Conservation (phyloP, 2,888 invertebrate species). For the Apamea sordens region DNA sequence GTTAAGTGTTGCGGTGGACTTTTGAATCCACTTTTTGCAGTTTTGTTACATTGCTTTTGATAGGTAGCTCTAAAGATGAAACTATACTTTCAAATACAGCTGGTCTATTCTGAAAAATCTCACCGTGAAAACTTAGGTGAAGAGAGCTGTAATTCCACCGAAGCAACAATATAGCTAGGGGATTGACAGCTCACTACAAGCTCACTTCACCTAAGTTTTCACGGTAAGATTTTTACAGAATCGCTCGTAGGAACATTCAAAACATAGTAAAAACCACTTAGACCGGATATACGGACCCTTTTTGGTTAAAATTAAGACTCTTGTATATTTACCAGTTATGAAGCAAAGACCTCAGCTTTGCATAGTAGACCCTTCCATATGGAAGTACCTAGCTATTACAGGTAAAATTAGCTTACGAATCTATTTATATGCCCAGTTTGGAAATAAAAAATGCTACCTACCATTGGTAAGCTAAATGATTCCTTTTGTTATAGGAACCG, state of each 20-base stretch:
- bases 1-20: conserved; percentile 9
- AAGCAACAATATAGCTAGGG: too few relatives aligned
- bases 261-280: neutral
- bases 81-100: neutral
- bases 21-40: conserved; percentile 3
- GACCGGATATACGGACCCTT: neutral
- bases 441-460: neutral
- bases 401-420: neutral
- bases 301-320: neutral
- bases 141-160: too few relatives aligned
- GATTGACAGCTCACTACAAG: too few relatives aligned
- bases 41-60: neutral
- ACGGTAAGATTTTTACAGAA: too few relatives aligned
- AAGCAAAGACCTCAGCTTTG: neutral
- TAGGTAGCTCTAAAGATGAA: neutral
- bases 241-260: neutral
- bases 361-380: neutral
- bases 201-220: too few relatives aligned
- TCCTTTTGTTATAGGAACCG: neutral
- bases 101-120: too few relatives aligned
- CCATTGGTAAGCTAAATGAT: neutral
- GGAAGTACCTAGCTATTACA: neutral
- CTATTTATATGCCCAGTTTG: neutral
- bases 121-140: too few relatives aligned
- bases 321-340: neutral